Percentiles rank a stretch among this genome's conserved stretches.
phyloP scores from a whole-genome alignment of 2,797 vertebrate genomes.

The Hybognathus amarus region DNA sequence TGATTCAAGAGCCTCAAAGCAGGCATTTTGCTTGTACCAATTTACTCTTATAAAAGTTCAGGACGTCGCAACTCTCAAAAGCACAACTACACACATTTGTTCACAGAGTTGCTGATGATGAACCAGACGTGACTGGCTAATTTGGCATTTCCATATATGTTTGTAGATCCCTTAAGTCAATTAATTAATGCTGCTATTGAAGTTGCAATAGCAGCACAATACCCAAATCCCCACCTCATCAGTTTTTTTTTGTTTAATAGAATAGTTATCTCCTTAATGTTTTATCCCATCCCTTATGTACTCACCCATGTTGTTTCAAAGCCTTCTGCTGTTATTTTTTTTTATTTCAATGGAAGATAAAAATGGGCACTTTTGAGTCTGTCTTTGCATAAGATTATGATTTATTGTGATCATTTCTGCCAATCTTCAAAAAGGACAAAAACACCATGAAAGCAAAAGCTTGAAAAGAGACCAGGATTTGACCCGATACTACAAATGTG shows the following conservation, averaged over 20 bases:
- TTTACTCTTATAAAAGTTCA: conserved; percentile 23
- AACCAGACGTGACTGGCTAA: background rate
- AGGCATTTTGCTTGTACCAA: conserved; percentile 31
- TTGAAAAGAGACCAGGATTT: no score
- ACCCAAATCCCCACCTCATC: no score
- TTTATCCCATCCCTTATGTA: background rate
- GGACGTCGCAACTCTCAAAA: background rate
- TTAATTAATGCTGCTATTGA: conserved; percentile 22
- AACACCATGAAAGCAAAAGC: background rate
- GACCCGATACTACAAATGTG: background rate
- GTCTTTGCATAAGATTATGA: background rate
- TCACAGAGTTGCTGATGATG: conserved; percentile 2
- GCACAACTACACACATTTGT: conserved; percentile 7
- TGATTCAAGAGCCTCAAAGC: conserved; percentile 14
- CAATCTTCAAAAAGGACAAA: background rate
- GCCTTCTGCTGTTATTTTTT: background rate
- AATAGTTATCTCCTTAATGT: background rate
- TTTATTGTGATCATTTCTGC: background rate
- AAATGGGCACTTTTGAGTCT: background rate
- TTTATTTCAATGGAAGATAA: background rate
- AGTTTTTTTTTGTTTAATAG: background rate
- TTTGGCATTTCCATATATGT: background rate
- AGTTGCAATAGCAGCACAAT: background rate
- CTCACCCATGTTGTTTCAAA: background rate
- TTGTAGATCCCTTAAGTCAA: conserved; percentile 31